These are phyloP conservation scores for Camponotus fellah DNA, from an alignment of 2,888 invertebrate genomes.

Conservation along the genomic window DNA sequence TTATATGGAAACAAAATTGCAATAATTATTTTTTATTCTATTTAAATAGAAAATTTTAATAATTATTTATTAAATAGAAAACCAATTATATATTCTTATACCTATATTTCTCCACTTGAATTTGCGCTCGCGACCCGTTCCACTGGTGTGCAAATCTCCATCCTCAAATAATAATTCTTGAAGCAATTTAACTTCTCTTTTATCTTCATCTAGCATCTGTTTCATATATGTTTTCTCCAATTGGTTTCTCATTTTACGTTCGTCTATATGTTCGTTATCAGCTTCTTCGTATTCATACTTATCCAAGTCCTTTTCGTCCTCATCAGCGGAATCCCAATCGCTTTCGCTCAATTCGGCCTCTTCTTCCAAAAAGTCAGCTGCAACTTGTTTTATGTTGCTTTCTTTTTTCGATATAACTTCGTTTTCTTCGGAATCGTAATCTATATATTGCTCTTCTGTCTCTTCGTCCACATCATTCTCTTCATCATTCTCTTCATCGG, in stretches of 20 bases:
- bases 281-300: constrained; percentile 94
- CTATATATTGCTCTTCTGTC: constrained; percentile 83
- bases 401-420: constrained; percentile 86
- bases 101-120: constrained; percentile 96
- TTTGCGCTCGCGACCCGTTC: constrained; percentile 91
- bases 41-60: background rate
- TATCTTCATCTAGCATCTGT: constrained; percentile 95
- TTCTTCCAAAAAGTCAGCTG: constrained; percentile 93
- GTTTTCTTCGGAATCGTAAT: constrained; percentile 95
- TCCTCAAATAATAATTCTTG: constrained; percentile 96
- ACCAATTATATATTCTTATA: constrained; percentile 25
- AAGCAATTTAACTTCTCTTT: constrained; percentile 93
- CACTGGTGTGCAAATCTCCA: constrained; percentile 93
- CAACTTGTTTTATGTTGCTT: constrained; percentile 85
- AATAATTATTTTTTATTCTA: background rate
- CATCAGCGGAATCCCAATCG: constrained; percentile 96
- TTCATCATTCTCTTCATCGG: constrained; percentile 82
- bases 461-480: background rate
- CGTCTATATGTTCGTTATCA: constrained; percentile 94
- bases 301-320: constrained; percentile 93
- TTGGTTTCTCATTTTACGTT: constrained; percentile 92
- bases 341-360: constrained; percentile 97
- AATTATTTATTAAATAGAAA: constrained; percentile 3
- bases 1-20: background rate
- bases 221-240: constrained; percentile 91